phyloP scores from a whole-genome alignment of 30 jellyfish, hydroid and myxozoan genomes.

The Pelagia noctiluca region DNA sequence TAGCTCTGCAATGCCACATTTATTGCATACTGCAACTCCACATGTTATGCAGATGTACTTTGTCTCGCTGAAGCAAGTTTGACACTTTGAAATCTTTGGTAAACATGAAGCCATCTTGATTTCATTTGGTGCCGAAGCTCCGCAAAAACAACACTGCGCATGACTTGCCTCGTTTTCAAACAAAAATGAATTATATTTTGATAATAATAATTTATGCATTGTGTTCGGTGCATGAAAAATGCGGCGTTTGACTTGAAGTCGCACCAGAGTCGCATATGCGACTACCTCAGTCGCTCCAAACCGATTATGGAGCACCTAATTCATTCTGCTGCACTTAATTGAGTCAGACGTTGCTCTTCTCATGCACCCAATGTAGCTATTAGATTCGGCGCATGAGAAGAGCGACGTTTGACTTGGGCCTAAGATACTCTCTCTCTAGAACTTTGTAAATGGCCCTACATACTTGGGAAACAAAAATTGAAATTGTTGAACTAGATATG shows the following conservation, averaged over 20 bases:
- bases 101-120: too few relatives aligned
- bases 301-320: constrained; percentile 25
- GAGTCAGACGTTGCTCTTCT: too few relatives aligned
- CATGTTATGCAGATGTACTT: constrained; percentile 26
- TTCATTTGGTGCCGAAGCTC: constrained; percentile 38
- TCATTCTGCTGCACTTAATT: not conserved
- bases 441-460: constrained; percentile 23
- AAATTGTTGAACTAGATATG: constrained; percentile 16
- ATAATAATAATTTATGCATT: constrained; percentile 25
- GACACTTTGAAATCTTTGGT: not conserved
- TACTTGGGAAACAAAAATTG: constrained; percentile 8
- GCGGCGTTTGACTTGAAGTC: constrained; percentile 18
- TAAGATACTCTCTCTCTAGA: constrained; percentile 11
- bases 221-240: constrained; percentile 26
- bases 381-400: too few relatives aligned
- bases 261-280: constrained; percentile 27
- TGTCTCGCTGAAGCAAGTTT: constrained; percentile 5
- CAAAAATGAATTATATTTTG: not conserved
- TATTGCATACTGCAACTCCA: constrained; percentile 19
- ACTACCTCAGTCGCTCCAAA: constrained; percentile 33
- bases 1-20: constrained; percentile 26
- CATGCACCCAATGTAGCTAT: too few relatives aligned
- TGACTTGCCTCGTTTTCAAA: constrained; percentile 25
- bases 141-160: constrained; percentile 28
- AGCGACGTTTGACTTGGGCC: too few relatives aligned